These are phyloP conservation scores for Geodia barretti DNA, from an alignment of 37 sponge, comb jelly and placozoan genomes.

Conservation along the genomic window DNA sequence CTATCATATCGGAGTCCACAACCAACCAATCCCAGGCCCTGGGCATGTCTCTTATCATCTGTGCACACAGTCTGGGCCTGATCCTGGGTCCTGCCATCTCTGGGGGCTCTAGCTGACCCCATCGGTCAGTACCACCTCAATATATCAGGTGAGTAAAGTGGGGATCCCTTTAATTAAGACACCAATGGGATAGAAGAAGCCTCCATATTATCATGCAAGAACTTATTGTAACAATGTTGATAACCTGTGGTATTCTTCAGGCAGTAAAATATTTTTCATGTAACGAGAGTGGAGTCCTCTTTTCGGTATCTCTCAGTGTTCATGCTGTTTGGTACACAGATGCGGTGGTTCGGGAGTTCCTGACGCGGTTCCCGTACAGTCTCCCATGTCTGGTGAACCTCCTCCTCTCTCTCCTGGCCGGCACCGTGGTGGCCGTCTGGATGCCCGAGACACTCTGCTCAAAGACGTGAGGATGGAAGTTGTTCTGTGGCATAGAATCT, in stretches of 20 bases:
- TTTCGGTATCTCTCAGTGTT: too few species aligned
- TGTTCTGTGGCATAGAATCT: too few species aligned
- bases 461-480: conserved; percentile 39
- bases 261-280: too few species aligned
- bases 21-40: conserved; percentile 70
- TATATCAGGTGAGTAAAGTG: conserved; percentile 30
- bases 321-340: too few species aligned
- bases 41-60: conserved; percentile 45
- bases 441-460: conserved; percentile 63
- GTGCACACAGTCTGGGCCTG: conserved; percentile 53
- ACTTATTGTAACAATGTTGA: too few species aligned
- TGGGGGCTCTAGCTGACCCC: conserved; percentile 66
- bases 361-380: conserved; percentile 67
- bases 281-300: too few species aligned
- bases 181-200: too few species aligned
- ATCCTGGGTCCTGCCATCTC: conserved; percentile 71
- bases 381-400: conserved; percentile 54
- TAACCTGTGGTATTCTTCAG: too few species aligned
- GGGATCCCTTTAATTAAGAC: not conserved
- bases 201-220: too few species aligned
- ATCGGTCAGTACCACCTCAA: conserved; percentile 73
- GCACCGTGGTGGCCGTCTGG: conserved; percentile 10
- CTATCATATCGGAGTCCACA: conserved; percentile 71
- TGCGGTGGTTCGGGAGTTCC: conserved; percentile 15
- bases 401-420: conserved; percentile 28